Evolutionary conservation across 2,113 vertebrate genomes (phyloP), one percentile per base, ranked within the genome.

Genomic region (Scomber colias): DNA sequence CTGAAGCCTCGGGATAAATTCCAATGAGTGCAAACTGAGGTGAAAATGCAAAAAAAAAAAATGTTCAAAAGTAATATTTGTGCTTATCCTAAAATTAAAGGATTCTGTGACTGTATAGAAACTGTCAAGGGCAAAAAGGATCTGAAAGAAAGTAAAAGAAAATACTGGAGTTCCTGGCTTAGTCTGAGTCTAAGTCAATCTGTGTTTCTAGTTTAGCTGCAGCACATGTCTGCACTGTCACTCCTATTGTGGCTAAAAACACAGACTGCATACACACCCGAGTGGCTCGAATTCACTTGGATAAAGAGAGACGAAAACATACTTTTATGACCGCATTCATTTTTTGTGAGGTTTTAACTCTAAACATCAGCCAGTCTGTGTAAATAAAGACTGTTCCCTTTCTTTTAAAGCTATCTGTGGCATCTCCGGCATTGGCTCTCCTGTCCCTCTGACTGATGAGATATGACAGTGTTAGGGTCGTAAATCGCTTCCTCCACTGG

Each of bases 401-500:
- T 62, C 65, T 55, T 79, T 11, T 31, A 0, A 44, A 87, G 64
- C 19, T 63, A 82, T 87, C 71, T 46, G 31, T 1, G 49, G 77
- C 71, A 86, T 91, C 87, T 86, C 60, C 31, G 13, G 66, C 55
- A 1, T 51, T 45, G 77, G 55, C 80, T 69, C 69, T 4, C 3
- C 49, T 17, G 44, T 77, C 61, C 45, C 66, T 15, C 19, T 27
- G 79, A 71, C 54, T 63, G 49, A 87, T 35, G 70, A 14, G 11
- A 77, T 56, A 64, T 66, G 72, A 80, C 83, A 64, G 66, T 15
- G 11, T 54, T 40, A 19, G 35, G 16, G n/a, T 80, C 67, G 44
- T 88, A 83, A 91, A 86, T 67, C 68, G 7, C 54, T 53, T 66
- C 77, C 65, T 71, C 40, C 51, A 49, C 71, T 76, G 62, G 71